Base-by-base conservation (phyloP, 2,797 vertebrate species). In the Myiothlypis chrysogaster region DNA sequence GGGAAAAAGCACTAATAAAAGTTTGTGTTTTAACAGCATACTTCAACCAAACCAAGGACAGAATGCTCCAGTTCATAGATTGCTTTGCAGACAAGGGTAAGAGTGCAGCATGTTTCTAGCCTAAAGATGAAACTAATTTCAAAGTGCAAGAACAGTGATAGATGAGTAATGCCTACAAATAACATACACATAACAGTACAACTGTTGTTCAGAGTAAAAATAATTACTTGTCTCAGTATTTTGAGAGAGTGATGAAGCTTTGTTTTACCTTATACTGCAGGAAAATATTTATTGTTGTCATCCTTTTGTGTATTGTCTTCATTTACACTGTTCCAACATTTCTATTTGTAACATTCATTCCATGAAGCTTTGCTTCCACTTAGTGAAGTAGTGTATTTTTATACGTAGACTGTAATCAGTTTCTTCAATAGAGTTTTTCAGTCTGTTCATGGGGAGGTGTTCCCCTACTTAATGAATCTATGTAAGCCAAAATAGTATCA, bases 21-120 rank as follows among this genome's bases (percentile, higher is more conserved):
- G 60, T 86, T 93, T 96, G 92, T 94, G 39, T 96, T 96, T 95
- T 92, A 81, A 76, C 95, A 99, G 99, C 85, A 96, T 98, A 78
- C 98, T 98, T 94, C 99, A 99, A 86, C 98, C 98, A 97, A 99
- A 97, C 89, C 99, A 99, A 97, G 98, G 98, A 94, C 99, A 99
- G 96, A 99, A 99, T 88, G 97, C 98, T 46, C 98, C 98, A 0
- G 88, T 98, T 87, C 96, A 98, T 22, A 98, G 98, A 69, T 98
- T 98, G 46, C 97, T 99, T 70, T 98, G 98, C 97, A 98, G 98
- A 88, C 99, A 99, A 97, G 99, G 99, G 99, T 99, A 98, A 98
- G 98, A 81, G 30, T 66, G 49, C 50, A 47, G 47, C 21, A 14
- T 46, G 17, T 25, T 79, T 70, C 47, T 71, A 80, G 57, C 44